phyloP scores from a whole-genome alignment of 1,140 invertebrate species.

The Asobara japonica region DNA sequence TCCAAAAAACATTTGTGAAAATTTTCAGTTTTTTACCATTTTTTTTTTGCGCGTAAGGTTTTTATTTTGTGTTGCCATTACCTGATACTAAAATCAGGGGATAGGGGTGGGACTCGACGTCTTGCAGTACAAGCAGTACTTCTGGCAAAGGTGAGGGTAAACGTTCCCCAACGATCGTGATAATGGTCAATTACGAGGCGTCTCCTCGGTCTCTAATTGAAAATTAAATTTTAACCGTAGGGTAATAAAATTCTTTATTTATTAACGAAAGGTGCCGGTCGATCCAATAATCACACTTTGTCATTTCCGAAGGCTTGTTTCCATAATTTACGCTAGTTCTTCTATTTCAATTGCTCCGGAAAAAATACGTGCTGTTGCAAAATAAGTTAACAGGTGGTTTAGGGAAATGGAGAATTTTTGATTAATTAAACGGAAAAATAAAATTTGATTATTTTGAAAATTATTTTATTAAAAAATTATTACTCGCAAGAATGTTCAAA shows the following conservation, averaged over 20 bases:
- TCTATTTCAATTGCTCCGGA: too few relatives aligned
- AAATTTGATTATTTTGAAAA: too few relatives aligned
- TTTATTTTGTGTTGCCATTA: too few relatives aligned
- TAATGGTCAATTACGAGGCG: constrained; percentile 30
- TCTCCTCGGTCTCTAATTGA: constrained; percentile 24
- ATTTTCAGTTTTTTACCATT: too few relatives aligned
- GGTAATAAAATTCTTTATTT: constrained; percentile 8
- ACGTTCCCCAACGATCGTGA: constrained; percentile 11
- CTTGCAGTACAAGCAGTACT: background rate
- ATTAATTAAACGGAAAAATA: too few relatives aligned
- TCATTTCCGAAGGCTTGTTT: background rate
- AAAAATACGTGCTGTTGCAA: too few relatives aligned
- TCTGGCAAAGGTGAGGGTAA: background rate
- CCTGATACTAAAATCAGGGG: too few relatives aligned
- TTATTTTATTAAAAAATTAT: constrained; percentile 1
- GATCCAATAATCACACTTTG: background rate
- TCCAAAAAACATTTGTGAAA: too few relatives aligned
- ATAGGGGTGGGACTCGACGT: background rate
- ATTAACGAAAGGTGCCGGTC: background rate
- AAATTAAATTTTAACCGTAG: constrained; percentile 29
- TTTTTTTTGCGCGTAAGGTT: too few relatives aligned
- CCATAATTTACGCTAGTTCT: too few relatives aligned
- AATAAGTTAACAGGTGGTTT: too few relatives aligned
- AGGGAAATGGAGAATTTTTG: too few relatives aligned
- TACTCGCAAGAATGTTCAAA: background rate